Evolutionary conservation across 2,113 vertebrate species (phyloP).

Genomic region (Cnemophilus loriae): DNA sequence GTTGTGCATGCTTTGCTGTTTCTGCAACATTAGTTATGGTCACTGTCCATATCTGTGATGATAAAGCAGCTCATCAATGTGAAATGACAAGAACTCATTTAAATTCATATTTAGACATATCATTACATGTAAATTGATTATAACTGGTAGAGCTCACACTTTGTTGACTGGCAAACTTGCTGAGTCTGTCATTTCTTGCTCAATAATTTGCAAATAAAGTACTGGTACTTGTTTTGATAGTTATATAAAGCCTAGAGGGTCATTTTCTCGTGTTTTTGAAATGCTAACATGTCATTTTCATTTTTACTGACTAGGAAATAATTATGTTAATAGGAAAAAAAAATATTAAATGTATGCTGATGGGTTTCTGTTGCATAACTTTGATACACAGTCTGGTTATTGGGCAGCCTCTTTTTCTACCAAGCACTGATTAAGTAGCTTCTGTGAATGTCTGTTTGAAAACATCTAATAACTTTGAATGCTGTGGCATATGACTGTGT

Average conservation of each 20-base stretch:
- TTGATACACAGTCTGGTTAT: background rate
- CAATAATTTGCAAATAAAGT: conserved; percentile 26
- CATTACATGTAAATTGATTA: conserved; percentile 47
- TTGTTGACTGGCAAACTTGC: conserved; percentile 19
- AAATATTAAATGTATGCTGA: background rate
- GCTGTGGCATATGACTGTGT: background rate
- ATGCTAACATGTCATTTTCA: conserved; percentile 17
- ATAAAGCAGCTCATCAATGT: conserved; percentile 10
- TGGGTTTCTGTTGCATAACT: background rate
- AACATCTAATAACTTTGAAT: background rate
- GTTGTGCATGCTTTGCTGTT: background rate
- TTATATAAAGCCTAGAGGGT: background rate
- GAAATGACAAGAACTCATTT: conserved; percentile 9
- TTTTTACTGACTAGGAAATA: conserved; percentile 44
- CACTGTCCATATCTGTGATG: background rate
- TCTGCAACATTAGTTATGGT: background rate
- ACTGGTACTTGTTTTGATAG: conserved; percentile 36
- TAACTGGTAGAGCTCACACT: background rate
- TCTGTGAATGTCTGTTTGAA: background rate
- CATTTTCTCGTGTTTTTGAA: conserved; percentile 3
- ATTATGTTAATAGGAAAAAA: conserved; percentile 50
- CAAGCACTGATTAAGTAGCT: background rate
- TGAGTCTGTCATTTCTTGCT: background rate
- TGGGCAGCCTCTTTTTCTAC: background rate
- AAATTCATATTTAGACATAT: conserved; percentile 32